Evolutionary conservation across 92 coral and sea anemone genomes (phyloP), one percentile per base, ranked within the genome.

Genomic region (Heliopora coerulea): DNA sequence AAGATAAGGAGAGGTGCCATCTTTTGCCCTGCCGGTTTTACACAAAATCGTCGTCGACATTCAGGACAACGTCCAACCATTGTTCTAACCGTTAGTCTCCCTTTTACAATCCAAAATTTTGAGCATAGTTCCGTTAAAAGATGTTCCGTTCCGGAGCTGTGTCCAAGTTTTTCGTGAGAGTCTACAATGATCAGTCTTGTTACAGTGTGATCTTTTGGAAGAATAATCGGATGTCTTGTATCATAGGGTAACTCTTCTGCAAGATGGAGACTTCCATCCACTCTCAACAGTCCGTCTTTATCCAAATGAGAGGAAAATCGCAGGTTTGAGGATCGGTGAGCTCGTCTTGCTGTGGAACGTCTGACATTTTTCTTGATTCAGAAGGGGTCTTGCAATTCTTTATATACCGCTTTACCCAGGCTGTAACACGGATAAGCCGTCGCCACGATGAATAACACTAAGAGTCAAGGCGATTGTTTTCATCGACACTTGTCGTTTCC

Each of bases 121-220:
- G 69, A 44, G 13, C 79, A 70, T 14, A 84, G 58, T 63, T 84
- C 84, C 12, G 88, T 79, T 1, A 73, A 73, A 3, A 41, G 35
- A 24, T 84, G 84, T 27, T 84, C 88, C 20, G 78, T 78, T 30
- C 88, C 88, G 11, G 84, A 23, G 8, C 84, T 84, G 40, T 84
- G 82, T 2, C 78, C 87, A 23, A 72, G 82, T 73, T 65, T 49
- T 32, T 78, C 58, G 49, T 84, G 88, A 6, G 52, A 44, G n/a
- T 62, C 59, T 18, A 34, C 42, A 23, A 81, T 57, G 8, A 80
- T 58, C 13, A 80, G 83, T 65, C 50, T 34, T 15, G 82, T 80
- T 12, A 80, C 56, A 25, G 75, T 61, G 65, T 75, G 88, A 44
- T 68, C 67, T 34, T 75, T 85, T n/a, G n/a, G n/a, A n/a, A n/a